phyloP scores from a whole-genome alignment of 2,888 invertebrate species.

The Blomia tropicalis region DNA sequence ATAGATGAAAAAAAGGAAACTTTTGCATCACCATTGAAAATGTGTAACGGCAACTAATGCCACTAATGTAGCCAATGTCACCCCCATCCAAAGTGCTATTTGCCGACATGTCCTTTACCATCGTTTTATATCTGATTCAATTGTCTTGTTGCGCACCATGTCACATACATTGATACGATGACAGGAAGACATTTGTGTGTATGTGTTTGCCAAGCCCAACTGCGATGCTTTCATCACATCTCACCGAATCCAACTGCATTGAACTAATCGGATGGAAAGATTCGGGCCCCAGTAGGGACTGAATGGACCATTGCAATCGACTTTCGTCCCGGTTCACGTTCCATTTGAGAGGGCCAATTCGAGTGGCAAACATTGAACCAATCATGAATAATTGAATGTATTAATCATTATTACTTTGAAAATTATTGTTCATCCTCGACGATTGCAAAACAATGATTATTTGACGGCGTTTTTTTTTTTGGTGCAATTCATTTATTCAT shows the following conservation, averaged over 20 bases:
- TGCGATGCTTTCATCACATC: slow-evolving; percentile 10
- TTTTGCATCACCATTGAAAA: too few relatives aligned
- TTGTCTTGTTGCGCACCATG: not conserved
- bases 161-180: not conserved
- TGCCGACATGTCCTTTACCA: slow-evolving; percentile 7
- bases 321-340: too few relatives aligned
- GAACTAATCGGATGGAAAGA: not conserved
- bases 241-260: not conserved
- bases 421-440: not conserved
- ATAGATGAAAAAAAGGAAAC: too few relatives aligned
- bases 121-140: not conserved
- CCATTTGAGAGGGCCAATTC: too few relatives aligned
- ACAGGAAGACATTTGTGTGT: slow-evolving; percentile 7
- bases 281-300: not conserved
- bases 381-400: slow-evolving; percentile 10
- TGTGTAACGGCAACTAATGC: slow-evolving; percentile 4
- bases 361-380: too few relatives aligned
- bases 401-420: not conserved
- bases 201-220: too few relatives aligned
- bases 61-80: too few relatives aligned
- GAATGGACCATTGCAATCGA: too few relatives aligned
- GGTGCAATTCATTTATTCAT: not conserved
- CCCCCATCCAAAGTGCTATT: too few relatives aligned
- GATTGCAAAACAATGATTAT: not conserved
- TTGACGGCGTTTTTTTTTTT: not conserved